Conservation (phyloP, 1,140 invertebrate species). For the Frieseomelitta varia region DNA sequence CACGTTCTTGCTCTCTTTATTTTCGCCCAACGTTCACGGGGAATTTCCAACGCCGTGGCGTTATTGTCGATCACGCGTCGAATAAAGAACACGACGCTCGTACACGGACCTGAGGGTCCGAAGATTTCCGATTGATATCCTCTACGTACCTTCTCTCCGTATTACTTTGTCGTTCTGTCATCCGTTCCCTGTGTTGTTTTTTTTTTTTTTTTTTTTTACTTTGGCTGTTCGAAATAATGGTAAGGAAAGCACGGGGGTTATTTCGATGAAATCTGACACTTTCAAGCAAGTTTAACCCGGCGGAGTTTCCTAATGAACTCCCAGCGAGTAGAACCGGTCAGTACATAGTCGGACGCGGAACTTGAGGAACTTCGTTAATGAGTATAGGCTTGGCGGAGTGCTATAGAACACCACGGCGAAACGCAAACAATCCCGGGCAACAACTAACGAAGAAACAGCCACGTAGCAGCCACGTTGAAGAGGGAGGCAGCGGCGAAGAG, state of each 20-base stretch:
- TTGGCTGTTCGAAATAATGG: not conserved
- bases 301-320: conserved; percentile 7
- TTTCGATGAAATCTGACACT: not conserved
- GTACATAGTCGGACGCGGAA: conserved; percentile 40
- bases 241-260: too few species aligned
- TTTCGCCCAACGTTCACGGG: not conserved
- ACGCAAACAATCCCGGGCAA: not conserved
- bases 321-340: conserved; percentile 38
- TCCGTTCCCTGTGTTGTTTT: not conserved
- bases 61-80: conserved; percentile 45
- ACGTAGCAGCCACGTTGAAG: not conserved
- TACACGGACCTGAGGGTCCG: not conserved
- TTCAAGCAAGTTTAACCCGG: not conserved
- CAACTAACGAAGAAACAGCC: not conserved
- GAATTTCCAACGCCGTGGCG: conserved; percentile 35
- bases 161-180: not conserved
- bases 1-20: conserved; percentile 10
- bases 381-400: not conserved
- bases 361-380: not conserved
- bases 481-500: not conserved
- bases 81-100: conserved; percentile 29
- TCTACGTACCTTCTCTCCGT: not conserved
- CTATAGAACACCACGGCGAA: not conserved
- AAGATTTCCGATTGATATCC: conserved; percentile 44
- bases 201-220: too few species aligned